Evolutionary conservation across 1,140 invertebrate genomes (phyloP), one percentile per base, ranked within the genome.

Genomic region (Platorchestia sp.): DNA sequence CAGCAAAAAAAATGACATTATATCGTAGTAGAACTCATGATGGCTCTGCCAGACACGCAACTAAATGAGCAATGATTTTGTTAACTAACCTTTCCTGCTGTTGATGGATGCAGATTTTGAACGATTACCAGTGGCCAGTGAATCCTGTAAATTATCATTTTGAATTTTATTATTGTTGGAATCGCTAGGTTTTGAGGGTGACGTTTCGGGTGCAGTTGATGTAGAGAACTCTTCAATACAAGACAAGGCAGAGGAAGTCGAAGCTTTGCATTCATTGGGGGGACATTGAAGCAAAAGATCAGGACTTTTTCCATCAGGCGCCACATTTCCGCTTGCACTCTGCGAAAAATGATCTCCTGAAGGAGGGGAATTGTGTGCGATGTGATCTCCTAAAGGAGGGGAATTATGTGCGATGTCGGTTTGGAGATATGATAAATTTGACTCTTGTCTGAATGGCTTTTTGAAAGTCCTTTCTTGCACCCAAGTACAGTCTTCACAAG

Each of bases 131-230:
- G 59, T 1, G 59, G 87, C 3, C 41, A 89, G 41, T 0, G 87
- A 44, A 27, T 41, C 41, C n/a, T 36, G 7, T 36, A 14, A 14
- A 44, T 41, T 89, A 42, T 42, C 87, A 16, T 41, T 40, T 16
- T 93, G 43, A 93, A 45, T 93, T 45, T 93, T 93, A 41, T 93
- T 93, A 45, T 93, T 93, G 40, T 93, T 93, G 7, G 91, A 45
- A 47, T 93, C 91, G 14, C 47, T 93, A 36, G 44, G 40, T 93
- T 93, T 47, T 40, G 27, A 75, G 3, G 59, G 59, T 75, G 10
- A 36, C 59, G 10, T 36, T 3, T 75, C 59, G 59, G 10, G 59
- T 10, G 59, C 10, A 10, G 59, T 75, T 14, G 36, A 75, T 27
- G 59, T 3, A 22, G 59, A 75, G 59, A 75, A 36, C 27, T 10